Evolutionary conservation across 2,888 invertebrate genomes (phyloP), one percentile per base, ranked within the genome.

Genomic region (Andricus quercusramuli): DNA sequence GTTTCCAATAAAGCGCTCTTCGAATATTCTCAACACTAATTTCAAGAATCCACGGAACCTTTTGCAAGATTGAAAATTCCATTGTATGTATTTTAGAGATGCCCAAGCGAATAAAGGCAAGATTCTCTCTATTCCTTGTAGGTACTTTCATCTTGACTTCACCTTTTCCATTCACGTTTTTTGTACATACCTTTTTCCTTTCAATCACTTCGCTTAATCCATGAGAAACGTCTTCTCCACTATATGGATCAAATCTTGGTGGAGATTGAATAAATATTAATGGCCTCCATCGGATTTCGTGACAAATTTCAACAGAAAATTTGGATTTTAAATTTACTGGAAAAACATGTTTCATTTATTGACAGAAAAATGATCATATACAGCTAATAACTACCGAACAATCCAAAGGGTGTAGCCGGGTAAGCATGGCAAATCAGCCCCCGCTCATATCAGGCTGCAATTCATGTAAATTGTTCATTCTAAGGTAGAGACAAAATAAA

Each of bases 51-150:
- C 17, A 68, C 44, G 44, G 44, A 68, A 25, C 25, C 67, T 67
- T 41, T 68, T 68, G 68, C 68, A 47, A 47, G 68, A 68, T 68
- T 68, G 68, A 17, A 68, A 44, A 68, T 67, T 32, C 67, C 9
- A 67, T 20, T 32, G 20, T 67, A n/a, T 67, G 44, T 67, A 41
- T 67, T 67, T 67, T 47, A 44, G 44, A 22, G 15, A 68, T 68
- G 13, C 68, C 20, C 20, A 44, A 22, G 5, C 25, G 15, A 25
- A 44, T 44, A 68, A 68, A 44, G 25, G 44, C n/a, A n/a, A 37
- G 65, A 65, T 59, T 22, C 22, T 59, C 22, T 22, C 22, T 22
- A 59, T 22, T 13, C 3, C 22, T 59, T 59, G 17, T 47, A 56
- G 3, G 25, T 15, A 15, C 25, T 22, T 62, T 25, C 25, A 25